A percentile compares a stretch with the other conserved stretches of the same genome.
phyloP scores from a whole-genome alignment of 2,797 vertebrate species.

The Channa striata region DNA sequence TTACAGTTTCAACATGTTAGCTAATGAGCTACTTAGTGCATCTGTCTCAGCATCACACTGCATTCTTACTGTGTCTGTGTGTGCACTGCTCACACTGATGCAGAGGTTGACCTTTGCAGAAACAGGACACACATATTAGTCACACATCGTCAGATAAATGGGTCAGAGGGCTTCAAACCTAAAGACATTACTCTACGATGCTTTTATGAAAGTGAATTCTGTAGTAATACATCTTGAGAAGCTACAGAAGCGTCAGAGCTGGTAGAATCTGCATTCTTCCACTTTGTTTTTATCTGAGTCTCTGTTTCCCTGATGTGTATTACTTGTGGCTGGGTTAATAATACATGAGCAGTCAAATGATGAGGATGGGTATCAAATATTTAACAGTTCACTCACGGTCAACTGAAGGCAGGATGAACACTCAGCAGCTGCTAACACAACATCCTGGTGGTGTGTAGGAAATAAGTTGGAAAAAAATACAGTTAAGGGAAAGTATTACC shows the following conservation, averaged over 20 bases:
- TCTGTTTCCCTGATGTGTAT: constrained; percentile 69
- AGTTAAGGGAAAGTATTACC: constrained; percentile 25
- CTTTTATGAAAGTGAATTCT: constrained; percentile 25
- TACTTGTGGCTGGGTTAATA: constrained; percentile 77
- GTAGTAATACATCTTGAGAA: constrained; percentile 1
- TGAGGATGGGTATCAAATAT: constrained; percentile 83
- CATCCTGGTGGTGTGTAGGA: constrained; percentile 26
- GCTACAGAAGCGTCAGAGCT: constrained; percentile 1
- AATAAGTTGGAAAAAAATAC: constrained; percentile 18
- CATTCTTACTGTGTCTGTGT: constrained; percentile 30
- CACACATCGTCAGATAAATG: constrained; percentile 24
- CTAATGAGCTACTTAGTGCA: constrained; percentile 60
- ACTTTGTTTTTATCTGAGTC: constrained; percentile 45
- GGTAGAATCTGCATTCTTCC: constrained; percentile 18
- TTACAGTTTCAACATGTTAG: constrained; percentile 55
- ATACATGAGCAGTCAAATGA: constrained; percentile 79
- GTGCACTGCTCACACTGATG: constrained; percentile 60
- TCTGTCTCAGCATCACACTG: constrained; percentile 43
- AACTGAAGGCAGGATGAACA: constrained; percentile 51
- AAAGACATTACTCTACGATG: constrained; percentile 21
- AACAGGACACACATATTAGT: constrained; percentile 61
- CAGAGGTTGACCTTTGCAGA: constrained; percentile 73
- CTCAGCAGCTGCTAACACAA: constrained; percentile 40
- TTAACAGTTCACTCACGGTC: constrained; percentile 79
- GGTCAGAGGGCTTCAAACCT: constrained; percentile 34